These are phyloP conservation scores for Pungitius pungitius DNA, from an alignment of 2,113 vertebrate species.

Conservation along the genomic window DNA sequence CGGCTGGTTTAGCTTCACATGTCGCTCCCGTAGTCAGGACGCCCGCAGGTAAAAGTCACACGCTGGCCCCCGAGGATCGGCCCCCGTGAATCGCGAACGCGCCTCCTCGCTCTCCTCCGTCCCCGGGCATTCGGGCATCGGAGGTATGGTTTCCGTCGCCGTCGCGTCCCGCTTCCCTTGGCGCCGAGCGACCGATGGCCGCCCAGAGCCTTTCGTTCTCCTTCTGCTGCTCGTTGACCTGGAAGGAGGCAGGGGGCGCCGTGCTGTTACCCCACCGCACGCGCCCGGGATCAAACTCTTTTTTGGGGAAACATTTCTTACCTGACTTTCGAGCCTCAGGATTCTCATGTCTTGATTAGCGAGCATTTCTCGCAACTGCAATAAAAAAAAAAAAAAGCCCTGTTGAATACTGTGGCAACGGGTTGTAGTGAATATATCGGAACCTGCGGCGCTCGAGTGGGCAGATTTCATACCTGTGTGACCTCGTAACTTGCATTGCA, in stretches of 20 bases:
- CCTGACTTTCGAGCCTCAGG: constrained; percentile 81
- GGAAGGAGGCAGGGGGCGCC: background rate
- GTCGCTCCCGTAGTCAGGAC: constrained; percentile 12
- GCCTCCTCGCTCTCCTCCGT: constrained; percentile 47
- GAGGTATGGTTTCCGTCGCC: constrained; percentile 55
- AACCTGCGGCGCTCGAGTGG: background rate
- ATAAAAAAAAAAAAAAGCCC: constrained; percentile 20
- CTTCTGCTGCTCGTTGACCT: constrained; percentile 78
- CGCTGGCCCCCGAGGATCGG: constrained; percentile 63
- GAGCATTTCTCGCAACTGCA: constrained; percentile 77
- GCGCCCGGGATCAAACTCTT: background rate
- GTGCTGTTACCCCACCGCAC: background rate
- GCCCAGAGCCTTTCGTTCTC: constrained; percentile 81
- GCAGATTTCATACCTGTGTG: constrained; percentile 65
- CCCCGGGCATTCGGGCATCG: constrained; percentile 26
- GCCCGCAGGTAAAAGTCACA: constrained; percentile 34
- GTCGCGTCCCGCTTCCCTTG: constrained; percentile 48
- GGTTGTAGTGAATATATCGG: background rate
- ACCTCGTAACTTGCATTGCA: constrained; percentile 70
- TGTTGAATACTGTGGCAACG: background rate
- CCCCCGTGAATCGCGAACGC: constrained; percentile 57
- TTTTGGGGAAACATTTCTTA: constrained; percentile 36
- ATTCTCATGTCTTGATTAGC: constrained; percentile 75
- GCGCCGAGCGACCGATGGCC: constrained; percentile 63
- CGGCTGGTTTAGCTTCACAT: constrained; percentile 20